Base-by-base conservation (phyloP, 2,888 invertebrate genomes). In the Suillia variegata region DNA sequence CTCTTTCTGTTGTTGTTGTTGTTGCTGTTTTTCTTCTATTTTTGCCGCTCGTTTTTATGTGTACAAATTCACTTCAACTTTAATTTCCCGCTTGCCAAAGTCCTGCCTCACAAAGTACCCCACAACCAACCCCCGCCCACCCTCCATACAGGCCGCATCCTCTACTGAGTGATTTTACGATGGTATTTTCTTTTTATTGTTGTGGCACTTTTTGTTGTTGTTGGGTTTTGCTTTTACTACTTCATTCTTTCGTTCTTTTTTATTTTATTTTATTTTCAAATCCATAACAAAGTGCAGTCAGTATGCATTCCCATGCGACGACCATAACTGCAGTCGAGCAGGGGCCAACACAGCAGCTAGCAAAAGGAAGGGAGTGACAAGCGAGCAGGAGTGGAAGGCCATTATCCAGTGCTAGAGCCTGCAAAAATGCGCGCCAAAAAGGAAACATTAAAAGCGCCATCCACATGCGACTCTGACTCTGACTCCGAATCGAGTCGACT, bases 391-490 rank as follows among this genome's bases (percentile, higher is more conserved):
- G n/a, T n/a, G n/a, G n/a, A n/a, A 48, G 38, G 50, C 49, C 38
- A 45, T 45, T 45, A 45, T 45, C 45, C 45, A 18, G 45, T 8
- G 33, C 2, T 2, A 38, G 42, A 38, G 45, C 45, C 45, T 34
- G 33, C n/a, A 24, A 59, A 62, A 66, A 62, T 65, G 65, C 66
- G 67, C 69, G 66, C 69, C 69, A 65, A 69, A 67, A 68, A 69
- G 65, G 67, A 67, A 69, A 64, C 65, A 65, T 63, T 69, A 66
- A 65, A 64, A 66, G 63, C 65, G 62, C 66, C 65, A 64, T 65
- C 66, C 64, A 64, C 5, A 20, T 20, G 3, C 17, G 17, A 4
- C 45, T 20, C 17, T 13, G 6, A 10, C 38, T n/a, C n/a, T n/a
- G n/a, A 38, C n/a, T 10, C 10, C 6, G 15, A 13, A 38, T n/a